Base-by-base conservation (phyloP, 2,113 vertebrate species). In the Apteryx owenii region DNA sequence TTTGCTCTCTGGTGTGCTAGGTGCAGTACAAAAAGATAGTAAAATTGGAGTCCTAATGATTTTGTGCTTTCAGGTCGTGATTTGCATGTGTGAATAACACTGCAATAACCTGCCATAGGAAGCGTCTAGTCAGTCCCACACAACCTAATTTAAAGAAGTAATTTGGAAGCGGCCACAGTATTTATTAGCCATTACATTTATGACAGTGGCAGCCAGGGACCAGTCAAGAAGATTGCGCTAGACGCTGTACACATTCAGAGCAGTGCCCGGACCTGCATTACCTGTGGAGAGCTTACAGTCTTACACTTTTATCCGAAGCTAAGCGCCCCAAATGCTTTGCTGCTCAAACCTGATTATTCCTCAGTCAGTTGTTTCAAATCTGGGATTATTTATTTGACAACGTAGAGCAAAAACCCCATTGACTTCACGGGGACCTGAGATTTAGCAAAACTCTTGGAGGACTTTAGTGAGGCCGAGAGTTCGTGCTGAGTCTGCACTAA, bases 391-490 rank as follows among this genome's bases (percentile, higher is more conserved):
- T 85, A 40, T 54, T 77, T 81, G 83, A 72, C 22, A 53, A 3
- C 3, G 1, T 22, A 15, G n/a, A 77, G 40, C 40, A 77, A 73
- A 78, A 69, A 72, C 56, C 25, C 60, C 0, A 0, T 14, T 79
- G 73, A 20, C 3, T 5, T 60, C 79, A 17, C n/a, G 42, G 48
- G 88, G 33, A 33, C 22, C 18, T 0, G 3, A 19, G 14, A 2
- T 78, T 94, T 50, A 21, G 48, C 65, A 48, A 29, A 81, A 22
- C n/a, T 40, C 65, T 19, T 58, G 69, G 65, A n/a, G 85, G 31
- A n/a, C 26, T 68, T 78, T 9, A 28, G 13, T 0, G 0, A 15
- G 48, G 42, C 22, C 36, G 10, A 46, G 78, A 42, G 0, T 5
- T 81, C 4, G 4, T 3, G 22, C 46, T 56, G 89, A 33, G 61